Conservation (phyloP, 1,140 invertebrate species). For the Solenopsis fugax region DNA sequence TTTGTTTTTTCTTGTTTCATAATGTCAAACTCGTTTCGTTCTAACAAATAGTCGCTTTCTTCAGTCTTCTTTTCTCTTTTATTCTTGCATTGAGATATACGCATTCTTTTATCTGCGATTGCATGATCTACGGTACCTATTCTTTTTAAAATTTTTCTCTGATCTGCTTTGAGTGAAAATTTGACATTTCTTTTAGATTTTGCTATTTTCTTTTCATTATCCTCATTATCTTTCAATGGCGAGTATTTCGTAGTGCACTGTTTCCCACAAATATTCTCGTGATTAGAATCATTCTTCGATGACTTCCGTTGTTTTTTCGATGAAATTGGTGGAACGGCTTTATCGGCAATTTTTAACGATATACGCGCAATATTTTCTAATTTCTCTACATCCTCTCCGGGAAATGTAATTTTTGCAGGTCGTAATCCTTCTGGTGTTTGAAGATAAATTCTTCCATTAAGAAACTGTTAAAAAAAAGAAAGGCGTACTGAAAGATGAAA, state of each 20-base stretch:
- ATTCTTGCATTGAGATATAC: slow-evolving; percentile 73
- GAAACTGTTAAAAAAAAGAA: slow-evolving; percentile 87
- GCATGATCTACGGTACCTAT: slow-evolving; percentile 34
- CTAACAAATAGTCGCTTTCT: slow-evolving; percentile 71
- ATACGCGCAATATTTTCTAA: slow-evolving; percentile 84
- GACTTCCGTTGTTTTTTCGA: slow-evolving; percentile 79
- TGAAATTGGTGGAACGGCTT: slow-evolving; percentile 75
- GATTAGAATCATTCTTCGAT: slow-evolving; percentile 81
- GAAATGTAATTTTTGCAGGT: slow-evolving; percentile 89
- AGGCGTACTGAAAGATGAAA: neutral
- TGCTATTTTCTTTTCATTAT: slow-evolving; percentile 79
- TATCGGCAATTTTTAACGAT: slow-evolving; percentile 83
- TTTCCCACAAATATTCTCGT: slow-evolving; percentile 78
- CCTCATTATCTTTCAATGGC: slow-evolving; percentile 81
- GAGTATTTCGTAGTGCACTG: slow-evolving; percentile 79
- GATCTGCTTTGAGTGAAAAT: slow-evolving; percentile 80
- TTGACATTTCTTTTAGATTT: slow-evolving; percentile 75
- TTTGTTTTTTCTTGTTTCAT: neutral
- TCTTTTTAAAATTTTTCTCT: slow-evolving; percentile 75
- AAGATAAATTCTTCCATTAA: slow-evolving; percentile 91
- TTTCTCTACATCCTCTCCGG: slow-evolving; percentile 83
- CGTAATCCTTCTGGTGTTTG: slow-evolving; percentile 90
- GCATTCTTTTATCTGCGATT: slow-evolving; percentile 69
- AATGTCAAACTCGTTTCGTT: slow-evolving; percentile 49
- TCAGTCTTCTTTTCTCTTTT: slow-evolving; percentile 81